A percentile compares a stretch with the other conserved stretches of the same genome.
These are phyloP conservation scores for Calameuta pallipes DNA, from an alignment of 2,888 invertebrate species.

Conservation along the genomic window DNA sequence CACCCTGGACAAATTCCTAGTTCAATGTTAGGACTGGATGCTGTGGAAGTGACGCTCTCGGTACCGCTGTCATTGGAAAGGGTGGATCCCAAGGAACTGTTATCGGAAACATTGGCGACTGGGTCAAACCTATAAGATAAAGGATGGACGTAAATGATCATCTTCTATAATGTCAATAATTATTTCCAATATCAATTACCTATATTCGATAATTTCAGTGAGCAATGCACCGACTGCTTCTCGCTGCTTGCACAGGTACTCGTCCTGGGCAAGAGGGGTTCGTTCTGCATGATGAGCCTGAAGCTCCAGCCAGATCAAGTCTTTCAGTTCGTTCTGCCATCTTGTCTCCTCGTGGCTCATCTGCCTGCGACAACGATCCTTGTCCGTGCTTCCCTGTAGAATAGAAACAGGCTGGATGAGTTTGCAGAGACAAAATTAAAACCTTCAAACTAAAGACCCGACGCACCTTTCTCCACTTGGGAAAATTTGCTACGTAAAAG, in stretches of 20 bases:
- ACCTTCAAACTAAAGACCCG: not conserved
- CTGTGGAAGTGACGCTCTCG: constrained; percentile 18
- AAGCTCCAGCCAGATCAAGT: constrained; percentile 91
- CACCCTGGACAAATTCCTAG: constrained; percentile 72
- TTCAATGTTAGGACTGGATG: constrained; percentile 43
- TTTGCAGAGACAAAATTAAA: not conserved
- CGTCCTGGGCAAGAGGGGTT: constrained; percentile 81
- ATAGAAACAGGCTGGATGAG: not conserved
- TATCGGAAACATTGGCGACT: constrained; percentile 37
- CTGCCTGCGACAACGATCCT: constrained; percentile 72
- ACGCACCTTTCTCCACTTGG: not conserved
- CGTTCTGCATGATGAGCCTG: constrained; percentile 86
- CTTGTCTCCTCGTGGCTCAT: constrained; percentile 86
- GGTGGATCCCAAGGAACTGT: constrained; percentile 22
- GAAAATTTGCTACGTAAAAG: not conserved
- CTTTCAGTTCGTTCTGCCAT: constrained; percentile 90
- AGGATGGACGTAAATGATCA: not conserved
- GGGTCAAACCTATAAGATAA: constrained; percentile 43
- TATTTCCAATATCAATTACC: constrained; percentile 61
- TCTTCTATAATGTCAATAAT: not conserved
- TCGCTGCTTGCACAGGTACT: constrained; percentile 79
- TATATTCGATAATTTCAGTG: constrained; percentile 81
- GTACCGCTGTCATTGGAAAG: constrained; percentile 34
- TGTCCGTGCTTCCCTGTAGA: constrained; percentile 73
- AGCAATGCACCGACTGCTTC: constrained; percentile 78